Evolutionary conservation across 1,140 invertebrate species (phyloP), one percentile per base, ranked within the genome.

Genomic region (Platorchestia sp.): DNA sequence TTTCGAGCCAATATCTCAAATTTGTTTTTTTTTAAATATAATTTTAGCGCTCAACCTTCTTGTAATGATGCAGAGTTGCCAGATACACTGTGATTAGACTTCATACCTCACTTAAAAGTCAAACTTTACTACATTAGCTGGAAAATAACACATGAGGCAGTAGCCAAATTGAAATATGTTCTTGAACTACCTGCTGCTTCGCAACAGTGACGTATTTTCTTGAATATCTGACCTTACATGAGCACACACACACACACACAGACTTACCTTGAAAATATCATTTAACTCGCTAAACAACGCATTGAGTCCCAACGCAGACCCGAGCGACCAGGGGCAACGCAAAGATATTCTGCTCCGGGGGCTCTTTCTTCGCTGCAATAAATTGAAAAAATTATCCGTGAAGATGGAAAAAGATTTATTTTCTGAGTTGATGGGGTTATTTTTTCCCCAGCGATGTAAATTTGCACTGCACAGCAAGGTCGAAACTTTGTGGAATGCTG

Each of bases 231-330:
- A n/a, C n/a, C n/a, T n/a, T n/a, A n/a, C n/a, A n/a, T n/a, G n/a
- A n/a, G n/a, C n/a, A n/a, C n/a, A n/a, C 59, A 1, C 10, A 27
- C 36, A 75, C 14, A 90, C 0, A 41, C 87, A 90, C 7, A 90
- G 44, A 90, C 87, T 90, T 41, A 93, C 91, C 91, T 93, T 93
- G 40, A 44, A 93, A 93, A 93, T 93, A 93, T 93, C 91, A 93
- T 93, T 93, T 93, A 93, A 93, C 44, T 93, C 91, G 91, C 91
- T 93, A 16, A 7, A 93, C 91, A 47, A 93, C 41, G 91, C 91
- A 93, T 93, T 93, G 43, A 93, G 91, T 93, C 91, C 43, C 43
- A 40, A 93, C 45, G 91, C 7, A 93, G 91, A 47, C 45, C 45
- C 40, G 43, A 16, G 91, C 44, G 91, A 89, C 87, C 87, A 89